These are phyloP conservation scores for Dendrolimus pini DNA, from an alignment of 2,888 invertebrate genomes.

Conservation along the genomic window DNA sequence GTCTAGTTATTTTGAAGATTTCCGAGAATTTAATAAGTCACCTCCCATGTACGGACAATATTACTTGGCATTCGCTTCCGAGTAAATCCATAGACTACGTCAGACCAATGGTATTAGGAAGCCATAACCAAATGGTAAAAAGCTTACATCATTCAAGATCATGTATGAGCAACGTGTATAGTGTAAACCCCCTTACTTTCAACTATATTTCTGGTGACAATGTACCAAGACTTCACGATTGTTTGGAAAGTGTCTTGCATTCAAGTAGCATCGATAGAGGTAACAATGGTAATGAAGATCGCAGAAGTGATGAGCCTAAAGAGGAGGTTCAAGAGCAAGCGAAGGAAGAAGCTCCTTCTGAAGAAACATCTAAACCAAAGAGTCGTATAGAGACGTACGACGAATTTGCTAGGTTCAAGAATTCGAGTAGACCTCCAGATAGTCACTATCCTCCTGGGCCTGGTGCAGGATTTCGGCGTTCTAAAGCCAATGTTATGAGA, in stretches of 20 bases:
- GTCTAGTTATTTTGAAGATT: too few species aligned
- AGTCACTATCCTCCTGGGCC: conserved; percentile 32
- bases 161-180: too few species aligned
- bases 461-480: conserved; percentile 14
- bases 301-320: neutral
- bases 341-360: neutral
- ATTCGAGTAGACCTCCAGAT: conserved; percentile 38
- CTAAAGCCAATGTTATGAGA: conserved; percentile 2
- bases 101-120: too few species aligned
- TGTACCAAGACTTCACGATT: neutral
- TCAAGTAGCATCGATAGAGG: conserved; percentile 10
- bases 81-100: too few species aligned
- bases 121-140: too few species aligned
- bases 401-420: conserved; percentile 30
- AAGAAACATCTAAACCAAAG: conserved; percentile 11
- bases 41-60: too few species aligned
- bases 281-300: conserved; percentile 2
- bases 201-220: neutral
- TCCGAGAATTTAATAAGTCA: too few species aligned
- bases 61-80: too few species aligned
- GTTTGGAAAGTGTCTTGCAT: neutral
- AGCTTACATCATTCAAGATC: too few species aligned
- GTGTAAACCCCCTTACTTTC: too few species aligned
- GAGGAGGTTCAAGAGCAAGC: conserved; percentile 7
- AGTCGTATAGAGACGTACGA: conserved; percentile 39